phyloP scores from a whole-genome alignment of 2,888 invertebrate genomes.

The Glyphotaelius pellucidus region DNA sequence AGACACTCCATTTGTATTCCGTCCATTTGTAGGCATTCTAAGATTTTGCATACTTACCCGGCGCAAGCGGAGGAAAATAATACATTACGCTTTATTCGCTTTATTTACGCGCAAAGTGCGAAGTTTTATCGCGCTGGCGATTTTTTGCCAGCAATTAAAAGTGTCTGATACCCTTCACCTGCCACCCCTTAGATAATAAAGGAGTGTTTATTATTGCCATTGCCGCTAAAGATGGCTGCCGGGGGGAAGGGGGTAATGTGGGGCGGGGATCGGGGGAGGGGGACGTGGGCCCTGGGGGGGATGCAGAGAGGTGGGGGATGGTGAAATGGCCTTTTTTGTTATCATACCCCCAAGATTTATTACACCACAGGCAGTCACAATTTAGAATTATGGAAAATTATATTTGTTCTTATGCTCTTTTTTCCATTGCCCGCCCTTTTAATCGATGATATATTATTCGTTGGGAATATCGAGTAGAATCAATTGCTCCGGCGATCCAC shows the following conservation, averaged over 20 bases:
- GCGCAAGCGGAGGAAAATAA: constrained; percentile 8
- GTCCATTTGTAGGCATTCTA: constrained; percentile 44
- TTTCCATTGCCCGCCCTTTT: constrained; percentile 64
- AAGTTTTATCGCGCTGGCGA: constrained; percentile 57
- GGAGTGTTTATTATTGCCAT: constrained; percentile 66
- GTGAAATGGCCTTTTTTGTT: constrained; percentile 66
- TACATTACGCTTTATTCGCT: constrained; percentile 51
- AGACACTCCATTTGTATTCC: constrained; percentile 28
- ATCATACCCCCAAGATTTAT: constrained; percentile 66
- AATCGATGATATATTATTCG: constrained; percentile 64
- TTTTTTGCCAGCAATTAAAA: constrained; percentile 56
- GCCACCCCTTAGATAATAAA: constrained; percentile 67
- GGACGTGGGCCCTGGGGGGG: constrained; percentile 49
- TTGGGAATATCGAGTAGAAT: constrained; percentile 48
- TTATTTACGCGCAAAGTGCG: constrained; percentile 50
- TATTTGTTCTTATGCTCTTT: constrained; percentile 66
- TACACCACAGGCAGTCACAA: constrained; percentile 67
- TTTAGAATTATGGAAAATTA: constrained; percentile 66
- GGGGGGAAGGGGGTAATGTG: constrained; percentile 64
- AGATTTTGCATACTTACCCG: constrained; percentile 45
- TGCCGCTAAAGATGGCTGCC: constrained; percentile 65
- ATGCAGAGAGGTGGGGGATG: constrained; percentile 52
- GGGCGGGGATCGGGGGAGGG: constrained; percentile 4
- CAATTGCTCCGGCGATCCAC: constrained; percentile 30
- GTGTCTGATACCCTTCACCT: constrained; percentile 59